Percentiles rank a stretch among this genome's conserved stretches.
These are phyloP conservation scores for Clepsis dumicolana DNA, from an alignment of 2,888 invertebrate genomes.

Conservation along the genomic window DNA sequence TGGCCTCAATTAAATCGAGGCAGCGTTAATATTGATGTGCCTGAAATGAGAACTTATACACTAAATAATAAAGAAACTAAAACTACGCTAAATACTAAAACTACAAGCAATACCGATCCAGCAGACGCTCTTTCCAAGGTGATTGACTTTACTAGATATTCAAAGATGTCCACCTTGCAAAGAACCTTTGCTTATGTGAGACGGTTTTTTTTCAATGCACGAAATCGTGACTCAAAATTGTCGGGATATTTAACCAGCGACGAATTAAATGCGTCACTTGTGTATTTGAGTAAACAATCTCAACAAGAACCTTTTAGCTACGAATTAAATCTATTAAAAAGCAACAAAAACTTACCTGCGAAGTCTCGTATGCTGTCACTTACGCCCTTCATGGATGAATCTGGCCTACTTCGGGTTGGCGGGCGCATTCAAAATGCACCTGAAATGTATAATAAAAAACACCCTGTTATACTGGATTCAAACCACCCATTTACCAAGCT, in stretches of 20 bases:
- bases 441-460: constrained; percentile 33
- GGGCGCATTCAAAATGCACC: constrained; percentile 25
- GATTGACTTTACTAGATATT: background rate
- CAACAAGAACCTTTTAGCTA: constrained; percentile 24
- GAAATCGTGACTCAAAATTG: too few relatives aligned
- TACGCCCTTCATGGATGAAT: background rate
- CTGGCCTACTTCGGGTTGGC: constrained; percentile 2
- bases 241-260: too few relatives aligned
- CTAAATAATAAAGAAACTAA: background rate
- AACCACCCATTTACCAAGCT: constrained; percentile 38
- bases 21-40: background rate
- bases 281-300: constrained; percentile 25
- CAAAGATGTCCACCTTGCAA: background rate
- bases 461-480: constrained; percentile 21
- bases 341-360: too few relatives aligned
- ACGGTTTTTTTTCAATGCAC: too few relatives aligned
- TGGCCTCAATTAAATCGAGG: background rate
- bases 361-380: background rate
- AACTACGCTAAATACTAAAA: background rate
- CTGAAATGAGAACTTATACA: background rate
- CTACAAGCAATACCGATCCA: too few relatives aligned
- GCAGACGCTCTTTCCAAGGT: background rate
- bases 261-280: constrained; percentile 21
- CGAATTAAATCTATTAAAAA: constrained; percentile 14
- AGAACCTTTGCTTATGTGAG: too few relatives aligned